Conservation (phyloP, 2,888 invertebrate species). For the Acleris cristana region DNA sequence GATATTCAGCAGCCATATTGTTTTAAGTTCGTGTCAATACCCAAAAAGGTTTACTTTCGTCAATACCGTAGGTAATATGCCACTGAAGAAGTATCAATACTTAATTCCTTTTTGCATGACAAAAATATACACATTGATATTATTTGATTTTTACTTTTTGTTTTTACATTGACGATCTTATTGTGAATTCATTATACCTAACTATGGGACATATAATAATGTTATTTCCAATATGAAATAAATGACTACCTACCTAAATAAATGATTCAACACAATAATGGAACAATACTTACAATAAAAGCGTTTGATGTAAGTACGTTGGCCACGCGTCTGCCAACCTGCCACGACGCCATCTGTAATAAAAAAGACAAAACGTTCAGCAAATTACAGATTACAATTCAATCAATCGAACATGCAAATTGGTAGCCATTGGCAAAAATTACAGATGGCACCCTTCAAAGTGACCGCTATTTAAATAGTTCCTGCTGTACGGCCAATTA, state of each 20-base stretch:
- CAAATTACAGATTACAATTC: slow-evolving; percentile 14
- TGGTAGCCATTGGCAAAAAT: slow-evolving; percentile 46
- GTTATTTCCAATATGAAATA: too few relatives aligned
- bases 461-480: slow-evolving; percentile 55
- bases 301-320: slow-evolving; percentile 63
- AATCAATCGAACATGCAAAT: slow-evolving; percentile 11
- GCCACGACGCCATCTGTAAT: slow-evolving; percentile 70
- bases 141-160: too few relatives aligned
- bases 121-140: too few relatives aligned
- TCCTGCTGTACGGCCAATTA: slow-evolving; percentile 39
- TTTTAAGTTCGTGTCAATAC: too few relatives aligned
- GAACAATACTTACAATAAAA: slow-evolving; percentile 61
- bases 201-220: too few relatives aligned
- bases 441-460: slow-evolving; percentile 40
- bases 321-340: slow-evolving; percentile 56
- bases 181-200: too few relatives aligned
- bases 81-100: background rate
- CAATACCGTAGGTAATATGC: too few relatives aligned
- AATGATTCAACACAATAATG: background rate
- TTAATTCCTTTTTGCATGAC: background rate
- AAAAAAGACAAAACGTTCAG: slow-evolving; percentile 40
- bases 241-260: too few relatives aligned
- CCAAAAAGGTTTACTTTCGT: too few relatives aligned
- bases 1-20: too few relatives aligned
- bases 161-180: too few relatives aligned